Evolutionary conservation across 2,888 invertebrate species (phyloP).

Genomic region (Chorisops tibialis): DNA sequence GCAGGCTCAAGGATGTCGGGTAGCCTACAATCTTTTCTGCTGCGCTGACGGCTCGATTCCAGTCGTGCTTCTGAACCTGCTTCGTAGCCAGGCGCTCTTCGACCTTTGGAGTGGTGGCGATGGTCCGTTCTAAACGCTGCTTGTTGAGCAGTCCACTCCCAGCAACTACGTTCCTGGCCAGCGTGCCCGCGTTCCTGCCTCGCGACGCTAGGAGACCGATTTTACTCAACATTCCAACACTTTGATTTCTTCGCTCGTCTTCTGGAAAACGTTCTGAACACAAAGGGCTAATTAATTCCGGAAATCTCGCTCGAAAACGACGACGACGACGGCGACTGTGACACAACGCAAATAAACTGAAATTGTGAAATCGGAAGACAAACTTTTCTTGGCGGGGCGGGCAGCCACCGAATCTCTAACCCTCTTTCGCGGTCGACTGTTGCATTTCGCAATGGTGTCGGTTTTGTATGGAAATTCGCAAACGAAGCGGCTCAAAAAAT

Average conservation of each 20-base stretch:
- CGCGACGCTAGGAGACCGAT: not conserved
- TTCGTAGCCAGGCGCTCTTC: slow-evolving; percentile 37
- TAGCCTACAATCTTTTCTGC: slow-evolving; percentile 96
- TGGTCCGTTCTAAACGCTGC: too few relatives aligned
- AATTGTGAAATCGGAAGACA: not conserved
- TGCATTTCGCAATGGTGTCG: not conserved
- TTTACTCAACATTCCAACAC: not conserved
- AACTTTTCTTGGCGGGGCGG: not conserved
- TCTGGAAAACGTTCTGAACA: not conserved
- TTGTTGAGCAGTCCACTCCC: not conserved
- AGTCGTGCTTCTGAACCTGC: slow-evolving; percentile 65
- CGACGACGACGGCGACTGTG: not conserved
- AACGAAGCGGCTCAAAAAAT: too few relatives aligned
- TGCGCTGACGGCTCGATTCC: slow-evolving; percentile 90
- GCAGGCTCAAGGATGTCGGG: slow-evolving; percentile 85
- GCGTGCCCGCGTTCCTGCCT: too few relatives aligned
- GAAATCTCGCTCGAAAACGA: not conserved
- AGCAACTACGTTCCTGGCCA: not conserved
- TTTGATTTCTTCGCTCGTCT: too few relatives aligned
- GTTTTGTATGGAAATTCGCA: too few relatives aligned
- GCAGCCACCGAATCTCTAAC: not conserved
- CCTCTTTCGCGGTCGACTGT: not conserved
- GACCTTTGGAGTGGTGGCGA: not conserved
- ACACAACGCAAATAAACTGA: not conserved
- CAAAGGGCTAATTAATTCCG: not conserved